Evolutionary conservation across 2,113 vertebrate genomes (phyloP).

Genomic region (Brienomyrus longianalis): DNA sequence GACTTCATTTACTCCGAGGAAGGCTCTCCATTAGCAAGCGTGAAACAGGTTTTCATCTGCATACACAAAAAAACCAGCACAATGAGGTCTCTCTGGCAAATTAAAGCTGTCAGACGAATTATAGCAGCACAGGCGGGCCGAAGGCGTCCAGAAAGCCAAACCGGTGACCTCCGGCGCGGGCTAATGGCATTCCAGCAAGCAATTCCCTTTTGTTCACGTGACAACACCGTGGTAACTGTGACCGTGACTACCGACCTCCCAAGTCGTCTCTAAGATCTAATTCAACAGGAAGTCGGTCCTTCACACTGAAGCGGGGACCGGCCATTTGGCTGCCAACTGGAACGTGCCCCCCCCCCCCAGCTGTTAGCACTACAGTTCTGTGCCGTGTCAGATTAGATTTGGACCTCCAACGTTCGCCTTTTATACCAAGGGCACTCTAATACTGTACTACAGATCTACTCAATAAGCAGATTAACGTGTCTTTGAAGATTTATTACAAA

Average conservation of each 20-base stretch:
- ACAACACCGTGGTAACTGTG: neutral
- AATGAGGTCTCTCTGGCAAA: constrained; percentile 16
- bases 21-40: neutral
- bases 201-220: constrained; percentile 12
- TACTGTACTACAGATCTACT: neutral
- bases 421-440: neutral
- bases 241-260: neutral
- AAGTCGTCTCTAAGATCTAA: neutral
- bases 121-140: neutral
- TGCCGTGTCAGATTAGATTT: neutral
- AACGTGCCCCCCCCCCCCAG: neutral
- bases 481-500: neutral
- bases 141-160: neutral
- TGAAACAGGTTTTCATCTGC: neutral
- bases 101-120: constrained; percentile 14
- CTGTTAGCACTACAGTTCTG: neutral
- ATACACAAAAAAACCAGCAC: neutral
- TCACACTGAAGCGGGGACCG: neutral
- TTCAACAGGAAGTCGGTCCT: neutral
- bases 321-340: neutral
- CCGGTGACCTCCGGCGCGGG: neutral
- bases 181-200: neutral
- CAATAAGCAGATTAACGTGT: neutral
- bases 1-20: neutral
- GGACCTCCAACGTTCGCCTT: neutral